Base-by-base conservation (phyloP, 2,888 invertebrate genomes). In the Neocrepidodera transversa region DNA sequence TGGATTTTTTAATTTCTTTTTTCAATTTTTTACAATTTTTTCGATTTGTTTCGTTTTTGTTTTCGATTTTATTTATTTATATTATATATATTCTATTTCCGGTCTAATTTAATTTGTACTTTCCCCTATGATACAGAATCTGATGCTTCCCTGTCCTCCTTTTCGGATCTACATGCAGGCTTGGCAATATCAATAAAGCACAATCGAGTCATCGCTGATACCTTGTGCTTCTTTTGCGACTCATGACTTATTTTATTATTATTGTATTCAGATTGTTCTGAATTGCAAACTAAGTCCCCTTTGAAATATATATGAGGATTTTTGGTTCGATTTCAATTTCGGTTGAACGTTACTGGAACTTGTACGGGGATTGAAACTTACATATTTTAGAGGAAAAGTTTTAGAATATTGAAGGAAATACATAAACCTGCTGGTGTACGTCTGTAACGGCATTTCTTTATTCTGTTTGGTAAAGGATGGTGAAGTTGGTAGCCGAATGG, bases 221-320 rank as follows among this genome's bases (percentile, higher is more conserved):
- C 63, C 55, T 62, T 59, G 53, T 57, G 47, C 59, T 63, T 62
- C 48, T 54, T 47, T 36, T 47, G 35, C 64, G 62, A 68, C 62
- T 64, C 68, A 64, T 67, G 68, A 65, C 68, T 67, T 69, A 68
- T 66, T 69, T 70, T 70, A 70, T 70, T 68, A 70, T 68, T 70
- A 68, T 70, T 66, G 68, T 64, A 68, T 70, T 66, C 64, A 49
- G 61, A 47, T 58, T 38, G 57, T 45, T 55, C 60, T 42, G 62
- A 57, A 58, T 58, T 62, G 45, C 51, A 51, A 58, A 55, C 53
- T 62, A 50, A 64, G 61, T 61, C 54, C 49, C 47, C 20, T 57
- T 53, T 43, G 63, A 60, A 60, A 54, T 54, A 54, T 54, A 54
- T 54, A 54, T 26, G 54, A 47, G 54, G 53, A 54, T 54, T 54